Percentiles rank a stretch among this genome's conserved stretches.
These are phyloP conservation scores for Hiodon alosoides DNA, from an alignment of 2,113 vertebrate genomes.

Conservation along the genomic window DNA sequence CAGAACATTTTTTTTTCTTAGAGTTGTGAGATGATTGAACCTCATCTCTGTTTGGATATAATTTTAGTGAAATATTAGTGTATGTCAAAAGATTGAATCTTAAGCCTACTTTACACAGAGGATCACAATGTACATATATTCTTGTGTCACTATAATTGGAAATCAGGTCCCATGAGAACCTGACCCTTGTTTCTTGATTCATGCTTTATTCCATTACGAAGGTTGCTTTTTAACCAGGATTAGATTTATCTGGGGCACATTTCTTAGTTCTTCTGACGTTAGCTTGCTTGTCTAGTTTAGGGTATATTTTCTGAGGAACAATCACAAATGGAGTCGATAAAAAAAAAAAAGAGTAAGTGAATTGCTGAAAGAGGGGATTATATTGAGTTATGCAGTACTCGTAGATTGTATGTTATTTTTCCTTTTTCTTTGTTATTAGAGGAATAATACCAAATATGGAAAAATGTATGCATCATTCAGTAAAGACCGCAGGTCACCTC, in stretches of 20 bases:
- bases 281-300: neutral
- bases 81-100: no score
- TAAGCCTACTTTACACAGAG: no score
- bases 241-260: conserved; percentile 1
- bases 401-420: neutral
- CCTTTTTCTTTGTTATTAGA: neutral
- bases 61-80: no score
- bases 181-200: neutral
- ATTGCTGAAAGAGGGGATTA: neutral
- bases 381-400: neutral
- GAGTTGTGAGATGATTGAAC: no score
- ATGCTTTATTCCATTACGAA: neutral
- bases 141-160: neutral
- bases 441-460: no score
- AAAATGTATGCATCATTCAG: no score
- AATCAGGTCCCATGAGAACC: neutral
- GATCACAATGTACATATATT: neutral
- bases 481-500: neutral
- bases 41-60: no score
- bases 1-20: no score
- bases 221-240: neutral
- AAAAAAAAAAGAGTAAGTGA: neutral
- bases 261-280: neutral
- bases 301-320: neutral
- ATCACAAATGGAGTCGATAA: neutral